Conservation (phyloP, 2,888 invertebrate genomes). For the Drosophila neoperkinsi region DNA sequence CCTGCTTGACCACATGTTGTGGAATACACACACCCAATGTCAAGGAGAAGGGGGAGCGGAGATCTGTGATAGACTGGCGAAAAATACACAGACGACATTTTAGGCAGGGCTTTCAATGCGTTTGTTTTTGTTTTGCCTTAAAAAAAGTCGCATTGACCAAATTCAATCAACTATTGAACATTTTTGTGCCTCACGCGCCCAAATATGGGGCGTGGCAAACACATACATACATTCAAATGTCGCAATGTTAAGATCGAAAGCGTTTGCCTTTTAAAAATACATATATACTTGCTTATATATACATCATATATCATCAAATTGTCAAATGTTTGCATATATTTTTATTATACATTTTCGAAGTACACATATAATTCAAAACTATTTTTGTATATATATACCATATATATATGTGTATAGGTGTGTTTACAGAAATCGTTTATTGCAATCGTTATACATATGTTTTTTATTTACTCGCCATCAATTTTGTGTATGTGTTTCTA, state of each 20-base stretch:
- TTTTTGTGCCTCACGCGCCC: slow-evolving; percentile 44
- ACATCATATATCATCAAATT: slow-evolving; percentile 18
- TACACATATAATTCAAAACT: slow-evolving; percentile 9
- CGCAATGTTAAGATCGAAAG: slow-evolving; percentile 33
- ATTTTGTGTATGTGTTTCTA: slow-evolving; percentile 8
- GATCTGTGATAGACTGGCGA: slow-evolving; percentile 12
- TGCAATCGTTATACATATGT: slow-evolving; percentile 57
- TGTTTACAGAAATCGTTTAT: slow-evolving; percentile 38
- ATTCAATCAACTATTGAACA: slow-evolving; percentile 57
- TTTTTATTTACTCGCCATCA: slow-evolving; percentile 19
- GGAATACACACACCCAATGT: slow-evolving; percentile 27
- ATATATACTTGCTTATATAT: slow-evolving; percentile 8
- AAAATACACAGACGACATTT: slow-evolving; percentile 43
- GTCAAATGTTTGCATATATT: slow-evolving; percentile 24
- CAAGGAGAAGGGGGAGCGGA: slow-evolving; percentile 29
- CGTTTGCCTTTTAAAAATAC: slow-evolving; percentile 27
- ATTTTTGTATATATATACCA: slow-evolving; percentile 15
- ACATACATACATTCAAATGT: not conserved
- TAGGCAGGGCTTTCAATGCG: slow-evolving; percentile 55
- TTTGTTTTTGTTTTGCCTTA: slow-evolving; percentile 45
- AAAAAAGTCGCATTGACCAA: slow-evolving; percentile 60
- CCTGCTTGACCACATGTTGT: slow-evolving; percentile 29
- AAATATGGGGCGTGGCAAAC: slow-evolving; percentile 37
- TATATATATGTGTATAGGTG: slow-evolving; percentile 12
- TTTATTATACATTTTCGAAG: slow-evolving; percentile 22